Evolutionary conservation across 1,140 invertebrate genomes (phyloP), one percentile per base, ranked within the genome.

Genomic region (Calephelis nemesis): DNA sequence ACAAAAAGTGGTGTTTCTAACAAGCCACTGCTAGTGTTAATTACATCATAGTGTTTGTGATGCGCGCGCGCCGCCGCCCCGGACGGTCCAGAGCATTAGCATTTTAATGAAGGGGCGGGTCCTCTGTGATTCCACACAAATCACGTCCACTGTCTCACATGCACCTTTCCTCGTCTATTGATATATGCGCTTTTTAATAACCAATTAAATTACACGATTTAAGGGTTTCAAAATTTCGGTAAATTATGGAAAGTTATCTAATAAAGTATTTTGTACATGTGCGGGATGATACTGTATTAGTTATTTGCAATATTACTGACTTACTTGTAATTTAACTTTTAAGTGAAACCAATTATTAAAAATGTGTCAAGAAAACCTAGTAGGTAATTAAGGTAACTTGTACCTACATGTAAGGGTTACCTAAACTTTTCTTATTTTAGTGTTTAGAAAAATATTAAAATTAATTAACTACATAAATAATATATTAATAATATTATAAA

Each of bases 91-190:
- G 77, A 79, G 71, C 73, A 90, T 90, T 87, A 88, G 81, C 85
- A 88, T 88, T 82, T 84, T 90, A 90, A 90, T 88, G 86, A 88
- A 88, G 81, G 78, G 88, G 88, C 86, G 88, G 82, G 83, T 63
- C 76, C 52, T 62, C 30, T 54, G 64, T 69, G 72, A 74, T 74
- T 72, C 74, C 76, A 71, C 74, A 84, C 79, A 81, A 83, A 84
- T 86, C 82, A 83, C 74, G 74, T 78, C 81, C 77, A 69, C 48
- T 69, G 75, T 79, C 79, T 79, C 83, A 79, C 83, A 81, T 81
- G 79, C 81, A 67, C 66, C 72, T 62, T 70, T 68, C 68, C 70
- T 76, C 71, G 75, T 63, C 69, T 68, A 70, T 82, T 87, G 84
- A 89, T 85, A 83, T 87, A 88, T 88, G 85, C 85, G 71, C 78